A percentile compares a stretch with the other conserved stretches of the same genome.
These are phyloP conservation scores for Glomeris marginata DNA, from an alignment of 2,888 invertebrate species.

Conservation along the genomic window DNA sequence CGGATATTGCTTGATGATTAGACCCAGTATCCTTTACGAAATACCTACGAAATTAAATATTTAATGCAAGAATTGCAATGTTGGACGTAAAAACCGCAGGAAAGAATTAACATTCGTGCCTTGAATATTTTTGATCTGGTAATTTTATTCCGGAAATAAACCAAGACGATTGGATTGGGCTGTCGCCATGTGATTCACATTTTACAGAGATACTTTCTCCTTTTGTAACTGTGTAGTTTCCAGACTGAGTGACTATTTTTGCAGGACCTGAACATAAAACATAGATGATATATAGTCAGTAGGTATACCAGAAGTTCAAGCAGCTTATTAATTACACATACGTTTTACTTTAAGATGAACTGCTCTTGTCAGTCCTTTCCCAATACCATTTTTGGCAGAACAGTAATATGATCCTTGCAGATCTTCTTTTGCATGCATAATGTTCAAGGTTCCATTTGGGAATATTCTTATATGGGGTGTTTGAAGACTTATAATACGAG, in stretches of 20 bases:
- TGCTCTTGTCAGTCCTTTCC: conserved; percentile 29
- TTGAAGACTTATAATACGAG: no score
- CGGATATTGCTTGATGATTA: background rate
- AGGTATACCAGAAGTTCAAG: background rate
- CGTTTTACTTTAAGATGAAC: conserved; percentile 28
- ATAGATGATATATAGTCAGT: background rate
- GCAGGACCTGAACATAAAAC: background rate
- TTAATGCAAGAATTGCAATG: background rate
- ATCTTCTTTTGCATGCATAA: conserved; percentile 39
- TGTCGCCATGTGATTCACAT: conserved; percentile 2
- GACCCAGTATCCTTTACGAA: background rate
- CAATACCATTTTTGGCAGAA: conserved; percentile 28
- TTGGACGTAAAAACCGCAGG: background rate
- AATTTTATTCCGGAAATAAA: conserved; percentile 1
- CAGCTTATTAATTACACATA: conserved; percentile 16
- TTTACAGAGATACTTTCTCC: background rate
- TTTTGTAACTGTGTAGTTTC: background rate
- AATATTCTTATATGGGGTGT: background rate
- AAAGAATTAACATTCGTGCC: background rate
- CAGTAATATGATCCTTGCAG: conserved; percentile 30
- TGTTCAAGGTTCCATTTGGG: conserved; percentile 27
- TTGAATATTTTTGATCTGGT: background rate
- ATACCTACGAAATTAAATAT: background rate
- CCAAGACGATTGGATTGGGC: conserved; percentile 1
- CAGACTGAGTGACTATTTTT: background rate